phyloP scores from a whole-genome alignment of 2,797 vertebrate species.

The Xiphophorus birchmanni region DNA sequence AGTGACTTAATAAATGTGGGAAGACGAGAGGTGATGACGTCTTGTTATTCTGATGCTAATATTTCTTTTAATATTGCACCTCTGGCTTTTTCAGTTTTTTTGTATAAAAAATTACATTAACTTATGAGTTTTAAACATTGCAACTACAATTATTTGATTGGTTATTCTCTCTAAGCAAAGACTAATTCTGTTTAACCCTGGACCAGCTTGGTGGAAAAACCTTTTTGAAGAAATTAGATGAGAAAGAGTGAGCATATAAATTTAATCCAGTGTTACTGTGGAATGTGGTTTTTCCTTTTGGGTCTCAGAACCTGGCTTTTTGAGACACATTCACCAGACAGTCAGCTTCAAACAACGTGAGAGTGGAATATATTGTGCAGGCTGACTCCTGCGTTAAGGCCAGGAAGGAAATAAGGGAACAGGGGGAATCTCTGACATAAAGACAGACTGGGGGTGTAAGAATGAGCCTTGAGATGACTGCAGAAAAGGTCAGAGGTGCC shows the following conservation, averaged over 20 bases:
- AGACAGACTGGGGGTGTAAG: slow-evolving; percentile 66
- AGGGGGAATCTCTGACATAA: slow-evolving; percentile 60
- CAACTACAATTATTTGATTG: not conserved
- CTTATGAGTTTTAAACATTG: not conserved
- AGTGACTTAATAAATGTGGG: not conserved
- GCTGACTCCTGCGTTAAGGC: slow-evolving; percentile 28
- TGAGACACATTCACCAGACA: slow-evolving; percentile 36
- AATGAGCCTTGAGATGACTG: slow-evolving; percentile 52
- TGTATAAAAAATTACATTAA: not conserved
- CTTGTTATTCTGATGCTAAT: not conserved
- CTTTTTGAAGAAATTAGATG: slow-evolving; percentile 45
- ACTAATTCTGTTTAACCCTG: not conserved
- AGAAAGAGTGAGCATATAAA: slow-evolving; percentile 45
- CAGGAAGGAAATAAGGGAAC: slow-evolving; percentile 56
- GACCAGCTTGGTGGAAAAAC: slow-evolving; percentile 32
- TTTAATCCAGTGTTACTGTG: slow-evolving; percentile 36
- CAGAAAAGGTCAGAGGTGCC: slow-evolving; percentile 62
- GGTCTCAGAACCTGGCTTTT: slow-evolving; percentile 30
- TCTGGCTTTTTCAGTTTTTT: not conserved
- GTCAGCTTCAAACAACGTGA: slow-evolving; percentile 35
- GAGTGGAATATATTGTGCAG: slow-evolving; percentile 53
- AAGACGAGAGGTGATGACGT: not conserved
- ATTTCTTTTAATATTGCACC: not conserved
- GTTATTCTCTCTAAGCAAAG: not conserved
- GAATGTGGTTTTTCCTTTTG: slow-evolving; percentile 40